Conservation (phyloP, 2,888 invertebrate species). For the Notocelia uddmanniana region DNA sequence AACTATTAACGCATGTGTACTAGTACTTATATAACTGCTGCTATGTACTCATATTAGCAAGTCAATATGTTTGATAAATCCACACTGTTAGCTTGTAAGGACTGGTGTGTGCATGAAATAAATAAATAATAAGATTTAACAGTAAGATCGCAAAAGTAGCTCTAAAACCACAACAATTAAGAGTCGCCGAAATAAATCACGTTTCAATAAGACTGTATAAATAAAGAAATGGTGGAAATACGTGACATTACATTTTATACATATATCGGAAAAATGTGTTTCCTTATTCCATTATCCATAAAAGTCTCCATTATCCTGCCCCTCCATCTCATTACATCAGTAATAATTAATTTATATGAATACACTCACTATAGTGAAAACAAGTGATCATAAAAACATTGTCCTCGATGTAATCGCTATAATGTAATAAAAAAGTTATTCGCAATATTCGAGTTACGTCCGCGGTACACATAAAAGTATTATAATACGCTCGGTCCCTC, state of each 20-base stretch:
- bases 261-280: not conserved
- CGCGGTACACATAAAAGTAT: constrained; percentile 1
- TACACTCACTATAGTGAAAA: not conserved
- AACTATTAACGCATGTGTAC: no score
- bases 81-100: no score
- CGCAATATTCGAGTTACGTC: not conserved
- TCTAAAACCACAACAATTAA: not conserved
- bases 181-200: not conserved
- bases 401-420: not conserved
- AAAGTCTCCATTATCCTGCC: not conserved
- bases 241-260: not conserved
- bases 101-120: no score
- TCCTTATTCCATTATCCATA: not conserved
- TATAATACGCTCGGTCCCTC: not conserved
- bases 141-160: not conserved
- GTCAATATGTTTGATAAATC: no score
- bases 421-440: constrained; percentile 4
- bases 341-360: not conserved
- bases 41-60: no score
- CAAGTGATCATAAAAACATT: not conserved
- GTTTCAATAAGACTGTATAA: not conserved
- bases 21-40: no score
- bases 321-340: not conserved
- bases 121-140: no score
- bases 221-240: not conserved